Conservation (phyloP, 2,113 vertebrate genomes). For the Procapra przewalskii region DNA sequence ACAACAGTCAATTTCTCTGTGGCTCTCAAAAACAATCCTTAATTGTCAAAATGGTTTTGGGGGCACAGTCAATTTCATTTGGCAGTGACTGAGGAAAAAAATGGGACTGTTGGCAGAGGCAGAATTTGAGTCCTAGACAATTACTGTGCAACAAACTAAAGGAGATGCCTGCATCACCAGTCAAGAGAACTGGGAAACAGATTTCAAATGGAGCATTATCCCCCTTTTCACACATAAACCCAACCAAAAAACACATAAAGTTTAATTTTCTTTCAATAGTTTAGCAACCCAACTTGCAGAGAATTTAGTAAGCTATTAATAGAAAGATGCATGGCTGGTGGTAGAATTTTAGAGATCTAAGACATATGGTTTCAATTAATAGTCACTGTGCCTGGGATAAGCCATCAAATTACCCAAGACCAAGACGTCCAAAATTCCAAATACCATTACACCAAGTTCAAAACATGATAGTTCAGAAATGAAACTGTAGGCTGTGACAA, state of each 20-base stretch:
- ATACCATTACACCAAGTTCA: background rate
- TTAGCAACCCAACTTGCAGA: constrained; percentile 42
- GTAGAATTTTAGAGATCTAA: constrained; percentile 42
- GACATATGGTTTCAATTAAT: constrained; percentile 25
- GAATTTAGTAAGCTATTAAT: constrained; percentile 7
- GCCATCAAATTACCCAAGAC: constrained; percentile 10
- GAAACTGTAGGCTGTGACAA: background rate
- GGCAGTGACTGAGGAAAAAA: constrained; percentile 47
- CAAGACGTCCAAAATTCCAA: constrained; percentile 20
- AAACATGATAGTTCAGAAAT: constrained; percentile 24
- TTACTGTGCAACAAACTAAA: constrained; percentile 38
- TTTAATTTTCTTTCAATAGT: constrained; percentile 36
- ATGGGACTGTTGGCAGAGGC: constrained; percentile 12
- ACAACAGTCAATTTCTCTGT: constrained; percentile 28
- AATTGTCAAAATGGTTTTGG: constrained; percentile 45
- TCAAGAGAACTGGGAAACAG: constrained; percentile 16
- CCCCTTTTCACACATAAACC: background rate
- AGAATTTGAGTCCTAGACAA: constrained; percentile 28
- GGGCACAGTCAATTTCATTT: constrained; percentile 26
- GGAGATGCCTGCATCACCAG: constrained; percentile 26
- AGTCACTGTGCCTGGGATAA: background rate
- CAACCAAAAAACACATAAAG: background rate
- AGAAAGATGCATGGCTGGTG: constrained; percentile 17
- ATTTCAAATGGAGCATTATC: constrained; percentile 23
- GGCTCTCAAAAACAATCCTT: constrained; percentile 45